Evolutionary conservation across 2,113 vertebrate genomes (phyloP), one percentile per base, ranked within the genome.

Genomic region (Scalopus aquaticus): DNA sequence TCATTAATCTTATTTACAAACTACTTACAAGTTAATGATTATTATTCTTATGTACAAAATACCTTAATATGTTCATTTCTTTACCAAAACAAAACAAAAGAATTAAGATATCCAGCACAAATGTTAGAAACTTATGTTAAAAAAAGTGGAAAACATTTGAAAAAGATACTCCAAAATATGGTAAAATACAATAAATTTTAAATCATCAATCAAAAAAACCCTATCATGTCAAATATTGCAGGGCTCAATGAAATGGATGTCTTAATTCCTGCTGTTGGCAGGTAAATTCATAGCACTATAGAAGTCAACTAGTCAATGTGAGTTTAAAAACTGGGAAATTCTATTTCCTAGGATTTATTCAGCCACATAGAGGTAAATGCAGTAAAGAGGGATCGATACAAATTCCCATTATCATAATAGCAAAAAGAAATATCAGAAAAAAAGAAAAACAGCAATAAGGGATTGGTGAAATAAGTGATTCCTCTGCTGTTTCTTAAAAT

Each of bases 1-100:
- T 78, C 37, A 62, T 92, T 85, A 81, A 96, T 92, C 88, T 96
- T 94, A 95, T 79, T 93, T 95, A 81, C 17, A 77, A 90, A 91
- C 9, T 81, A 60, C 69, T 65, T 79, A 46, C 39, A 92, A 69
- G 80, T 88, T 88, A 94, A 77, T 92, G 32, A 15, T 39, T 85
- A 15, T n/a, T 26, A 86, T 56, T 96, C 73, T 87, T 92, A 44
- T 73, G 67, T 62, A 62, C 15, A 84, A 92, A 95, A 62, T 35
- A 95, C 22, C 72, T 76, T 92, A 84, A 88, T 56, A 56, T 56
- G 51, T 56, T 22, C 54, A 56, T 56, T 19, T 17, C 19, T 54
- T 56, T 22, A 56, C 54, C 20, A 54, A 54, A 19, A 89, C 20
- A 72, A 20, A 35, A 86, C 46, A 82, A 3, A 88, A 35, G 51